A percentile compares a stretch with the other conserved stretches of the same genome.
phyloP scores from a whole-genome alignment of 2,888 invertebrate species.

The Hymenopus coronatus region DNA sequence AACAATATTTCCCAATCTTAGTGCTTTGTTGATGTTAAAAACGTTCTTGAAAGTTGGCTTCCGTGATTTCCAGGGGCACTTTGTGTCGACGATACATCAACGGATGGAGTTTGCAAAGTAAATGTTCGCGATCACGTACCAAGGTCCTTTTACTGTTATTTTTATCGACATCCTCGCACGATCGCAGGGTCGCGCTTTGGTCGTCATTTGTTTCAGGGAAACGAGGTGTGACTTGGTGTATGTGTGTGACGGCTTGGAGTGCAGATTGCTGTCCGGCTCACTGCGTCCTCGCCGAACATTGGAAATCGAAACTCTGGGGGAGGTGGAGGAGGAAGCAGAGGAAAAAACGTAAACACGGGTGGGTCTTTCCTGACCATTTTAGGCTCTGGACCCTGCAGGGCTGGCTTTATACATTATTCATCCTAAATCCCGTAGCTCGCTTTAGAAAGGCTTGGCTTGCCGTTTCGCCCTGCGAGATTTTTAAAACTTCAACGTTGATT shows the following conservation, averaged over 20 bases:
- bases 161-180: not conserved
- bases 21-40: no score
- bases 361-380: not conserved
- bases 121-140: not conserved
- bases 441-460: not conserved
- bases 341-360: not conserved
- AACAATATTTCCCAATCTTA: no score
- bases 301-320: slow-evolving; percentile 11
- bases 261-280: slow-evolving; percentile 12
- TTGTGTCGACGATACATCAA: not conserved
- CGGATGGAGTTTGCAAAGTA: not conserved
- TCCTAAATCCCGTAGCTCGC: not conserved
- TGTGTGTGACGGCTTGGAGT: slow-evolving; percentile 1
- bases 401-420: not conserved
- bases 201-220: slow-evolving; percentile 30
- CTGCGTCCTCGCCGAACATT: not conserved
- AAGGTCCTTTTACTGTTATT: not conserved
- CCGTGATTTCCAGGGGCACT: no score
- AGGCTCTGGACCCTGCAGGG: not conserved
- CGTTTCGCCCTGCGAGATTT: not conserved
- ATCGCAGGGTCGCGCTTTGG: slow-evolving; percentile 12
- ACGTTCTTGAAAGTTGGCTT: no score
- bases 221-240: slow-evolving; percentile 25
- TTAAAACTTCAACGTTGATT: not conserved
- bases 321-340: not conserved